phyloP scores from a whole-genome alignment of 2,888 invertebrate species.

The Agriopis leucophaearia region DNA sequence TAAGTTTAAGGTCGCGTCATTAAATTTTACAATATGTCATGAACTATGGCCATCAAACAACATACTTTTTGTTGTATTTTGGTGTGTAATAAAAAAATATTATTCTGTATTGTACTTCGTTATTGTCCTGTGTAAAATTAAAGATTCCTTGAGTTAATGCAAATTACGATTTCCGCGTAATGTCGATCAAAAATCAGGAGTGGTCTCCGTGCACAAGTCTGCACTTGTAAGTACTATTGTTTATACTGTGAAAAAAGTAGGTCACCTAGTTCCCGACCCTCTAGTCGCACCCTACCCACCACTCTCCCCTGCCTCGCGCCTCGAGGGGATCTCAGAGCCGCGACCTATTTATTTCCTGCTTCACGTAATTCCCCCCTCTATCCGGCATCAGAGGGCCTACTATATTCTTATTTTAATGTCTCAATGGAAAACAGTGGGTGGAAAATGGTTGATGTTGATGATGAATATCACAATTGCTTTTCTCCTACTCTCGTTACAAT shows the following conservation, averaged over 20 bases:
- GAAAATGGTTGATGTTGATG: too few species aligned
- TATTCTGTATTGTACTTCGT: too few species aligned
- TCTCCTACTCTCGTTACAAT: too few species aligned
- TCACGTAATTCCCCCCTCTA: constrained; percentile 59
- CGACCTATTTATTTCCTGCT: constrained; percentile 75
- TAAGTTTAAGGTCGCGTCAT: too few species aligned
- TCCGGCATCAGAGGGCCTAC: constrained; percentile 32
- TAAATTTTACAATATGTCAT: too few species aligned
- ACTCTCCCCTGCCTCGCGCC: constrained; percentile 43
- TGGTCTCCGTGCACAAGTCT: constrained; percentile 59
- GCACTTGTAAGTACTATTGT: constrained; percentile 21
- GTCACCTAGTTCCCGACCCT: constrained; percentile 69
- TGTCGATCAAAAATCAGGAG: constrained; percentile 13
- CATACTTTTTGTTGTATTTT: too few species aligned
- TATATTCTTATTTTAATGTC: background rate
- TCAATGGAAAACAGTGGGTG: background rate
- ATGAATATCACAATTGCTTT: too few species aligned
- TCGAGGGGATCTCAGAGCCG: constrained; percentile 52
- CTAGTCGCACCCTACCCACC: constrained; percentile 35
- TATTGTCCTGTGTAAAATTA: too few species aligned
- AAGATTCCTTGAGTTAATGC: background rate
- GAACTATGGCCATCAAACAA: too few species aligned
- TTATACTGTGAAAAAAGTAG: constrained; percentile 61
- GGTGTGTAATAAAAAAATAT: too few species aligned
- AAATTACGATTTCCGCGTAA: background rate